Conservation (phyloP, 2,888 invertebrate genomes). For the Tridacna gigas region DNA sequence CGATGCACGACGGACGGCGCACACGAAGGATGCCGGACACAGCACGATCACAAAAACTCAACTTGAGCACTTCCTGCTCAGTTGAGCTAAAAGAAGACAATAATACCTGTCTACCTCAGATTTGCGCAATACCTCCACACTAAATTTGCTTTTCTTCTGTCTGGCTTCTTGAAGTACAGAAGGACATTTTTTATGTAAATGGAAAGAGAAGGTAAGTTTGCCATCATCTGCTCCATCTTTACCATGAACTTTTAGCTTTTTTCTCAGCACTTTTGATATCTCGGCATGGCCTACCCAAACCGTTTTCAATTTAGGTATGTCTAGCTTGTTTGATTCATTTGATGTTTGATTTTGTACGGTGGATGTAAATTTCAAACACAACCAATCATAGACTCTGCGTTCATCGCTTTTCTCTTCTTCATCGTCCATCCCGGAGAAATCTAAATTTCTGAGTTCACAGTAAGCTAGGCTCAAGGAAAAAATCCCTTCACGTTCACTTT, state of each 20-base stretch:
- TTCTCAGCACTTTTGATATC: slow-evolving; percentile 28
- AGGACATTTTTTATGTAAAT: slow-evolving; percentile 24
- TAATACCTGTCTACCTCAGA: slow-evolving; percentile 53
- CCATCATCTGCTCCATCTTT: not conserved
- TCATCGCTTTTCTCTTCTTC: slow-evolving; percentile 44
- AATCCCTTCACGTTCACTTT: slow-evolving; percentile 47
- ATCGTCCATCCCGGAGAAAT: slow-evolving; percentile 55
- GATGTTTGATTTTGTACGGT: slow-evolving; percentile 1
- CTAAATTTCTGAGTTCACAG: slow-evolving; percentile 68
- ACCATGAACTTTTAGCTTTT: not conserved
- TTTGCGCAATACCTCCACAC: slow-evolving; percentile 49
- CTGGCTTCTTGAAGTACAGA: slow-evolving; percentile 5
- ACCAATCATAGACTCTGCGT: slow-evolving; percentile 36
- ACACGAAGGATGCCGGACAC: too few relatives aligned
- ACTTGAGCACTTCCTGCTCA: too few relatives aligned
- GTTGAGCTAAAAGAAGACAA: not conserved
- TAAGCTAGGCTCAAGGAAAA: slow-evolving; percentile 57
- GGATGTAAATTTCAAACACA: slow-evolving; percentile 30
- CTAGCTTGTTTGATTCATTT: not conserved
- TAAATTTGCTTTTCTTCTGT: slow-evolving; percentile 18
- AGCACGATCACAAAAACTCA: too few relatives aligned
- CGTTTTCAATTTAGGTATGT: not conserved
- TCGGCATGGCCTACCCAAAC: slow-evolving; percentile 42
- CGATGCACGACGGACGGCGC: too few relatives aligned
- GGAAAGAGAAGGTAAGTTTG: slow-evolving; percentile 24